Evolutionary conservation across 2,113 vertebrate genomes (phyloP).

Genomic region (Sialia sialis): DNA sequence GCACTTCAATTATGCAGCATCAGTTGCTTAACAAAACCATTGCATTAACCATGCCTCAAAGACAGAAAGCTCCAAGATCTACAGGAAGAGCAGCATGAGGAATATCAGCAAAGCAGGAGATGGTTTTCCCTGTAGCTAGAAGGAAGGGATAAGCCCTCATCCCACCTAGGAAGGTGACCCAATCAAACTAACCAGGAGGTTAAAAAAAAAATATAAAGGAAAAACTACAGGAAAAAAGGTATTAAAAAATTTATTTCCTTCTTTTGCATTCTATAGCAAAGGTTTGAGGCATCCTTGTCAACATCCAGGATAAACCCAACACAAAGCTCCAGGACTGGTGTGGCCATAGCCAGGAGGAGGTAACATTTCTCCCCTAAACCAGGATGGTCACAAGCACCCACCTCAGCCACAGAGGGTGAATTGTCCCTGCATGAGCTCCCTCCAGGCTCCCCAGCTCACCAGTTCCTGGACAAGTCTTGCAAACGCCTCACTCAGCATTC

Average conservation of each 20-base stretch:
- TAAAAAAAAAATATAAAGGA: background rate
- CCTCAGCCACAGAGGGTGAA: background rate
- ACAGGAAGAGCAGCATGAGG: background rate
- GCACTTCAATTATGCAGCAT: background rate
- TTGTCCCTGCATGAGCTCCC: background rate
- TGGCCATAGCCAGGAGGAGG: background rate
- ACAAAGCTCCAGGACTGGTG: rapidly evolving
- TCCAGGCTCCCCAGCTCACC: background rate
- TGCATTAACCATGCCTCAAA: background rate
- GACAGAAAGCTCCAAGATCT: background rate
- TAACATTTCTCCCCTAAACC: background rate
- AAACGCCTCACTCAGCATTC: background rate
- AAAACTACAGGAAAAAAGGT: background rate
- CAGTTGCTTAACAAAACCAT: background rate
- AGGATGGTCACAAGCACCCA: background rate
- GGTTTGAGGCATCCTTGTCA: background rate
- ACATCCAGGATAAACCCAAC: background rate
- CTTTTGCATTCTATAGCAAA: background rate
- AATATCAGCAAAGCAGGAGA: background rate
- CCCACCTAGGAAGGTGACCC: background rate
- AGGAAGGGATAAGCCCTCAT: background rate
- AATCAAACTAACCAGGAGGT: background rate
- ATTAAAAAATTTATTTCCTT: background rate
- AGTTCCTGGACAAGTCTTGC: background rate
- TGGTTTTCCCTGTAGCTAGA: background rate